Percentiles rank a stretch among this genome's conserved stretches.
These are phyloP conservation scores for Rhingia rostrata DNA, from an alignment of 2,888 invertebrate genomes.

Conservation along the genomic window DNA sequence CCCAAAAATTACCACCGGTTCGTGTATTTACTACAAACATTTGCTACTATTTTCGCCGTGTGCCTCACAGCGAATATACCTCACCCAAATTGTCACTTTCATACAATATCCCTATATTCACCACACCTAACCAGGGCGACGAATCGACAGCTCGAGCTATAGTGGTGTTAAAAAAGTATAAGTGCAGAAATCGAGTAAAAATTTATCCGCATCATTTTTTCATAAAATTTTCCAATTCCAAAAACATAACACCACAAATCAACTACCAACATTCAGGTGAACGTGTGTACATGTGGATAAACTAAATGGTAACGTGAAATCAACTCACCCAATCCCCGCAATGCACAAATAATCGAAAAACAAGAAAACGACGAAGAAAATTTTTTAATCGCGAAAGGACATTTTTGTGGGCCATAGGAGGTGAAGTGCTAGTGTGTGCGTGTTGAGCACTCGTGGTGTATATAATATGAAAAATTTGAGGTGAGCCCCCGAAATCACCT, in stretches of 20 bases:
- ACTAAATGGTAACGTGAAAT: neutral
- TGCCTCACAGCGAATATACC: constrained; percentile 16
- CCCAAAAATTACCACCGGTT: constrained; percentile 22
- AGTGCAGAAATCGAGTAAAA: constrained; percentile 58
- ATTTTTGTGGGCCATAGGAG: constrained; percentile 23
- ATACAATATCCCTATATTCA: constrained; percentile 5
- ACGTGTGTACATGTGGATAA: constrained; percentile 22
- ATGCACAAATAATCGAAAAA: constrained; percentile 26
- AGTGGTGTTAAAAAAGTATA: constrained; percentile 54
- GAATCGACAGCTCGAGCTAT: constrained; percentile 38
- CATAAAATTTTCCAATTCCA: constrained; percentile 39
- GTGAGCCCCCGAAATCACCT: constrained; percentile 5
- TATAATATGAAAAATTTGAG: constrained; percentile 10
- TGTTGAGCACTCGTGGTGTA: constrained; percentile 26
- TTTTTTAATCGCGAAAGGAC: constrained; percentile 51
- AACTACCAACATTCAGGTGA: constrained; percentile 12
- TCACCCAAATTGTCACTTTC: constrained; percentile 39
- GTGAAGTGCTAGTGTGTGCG: constrained; percentile 6
- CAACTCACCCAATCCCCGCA: neutral
- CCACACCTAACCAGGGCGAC: constrained; percentile 36
- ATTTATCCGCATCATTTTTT: constrained; percentile 57
- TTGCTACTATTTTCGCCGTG: neutral
- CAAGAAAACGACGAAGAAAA: constrained; percentile 15
- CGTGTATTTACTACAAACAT: constrained; percentile 20
- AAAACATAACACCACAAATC: constrained; percentile 42